Percentiles rank a stretch among this genome's conserved stretches.
These are phyloP conservation scores for Sanderia malayensis DNA, from an alignment of 30 jellyfish, hydroid and myxozoan species.

Conservation along the genomic window DNA sequence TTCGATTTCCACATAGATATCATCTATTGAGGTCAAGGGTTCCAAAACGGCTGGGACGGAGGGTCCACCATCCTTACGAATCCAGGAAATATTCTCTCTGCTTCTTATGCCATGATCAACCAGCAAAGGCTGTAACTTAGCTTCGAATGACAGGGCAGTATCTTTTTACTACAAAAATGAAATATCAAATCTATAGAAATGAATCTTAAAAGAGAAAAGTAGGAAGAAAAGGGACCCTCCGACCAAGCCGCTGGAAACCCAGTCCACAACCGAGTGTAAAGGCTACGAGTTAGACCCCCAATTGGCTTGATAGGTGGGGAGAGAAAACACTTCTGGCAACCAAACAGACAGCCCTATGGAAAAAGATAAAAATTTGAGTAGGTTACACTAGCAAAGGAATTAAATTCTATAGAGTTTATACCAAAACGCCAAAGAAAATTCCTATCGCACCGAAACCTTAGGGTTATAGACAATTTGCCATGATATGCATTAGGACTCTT, in stretches of 20 bases:
- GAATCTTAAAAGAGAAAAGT: neutral
- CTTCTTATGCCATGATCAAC: neutral
- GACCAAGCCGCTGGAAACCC: neutral
- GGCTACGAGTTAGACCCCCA: neutral
- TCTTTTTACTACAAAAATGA: neutral
- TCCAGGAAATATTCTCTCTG: neutral
- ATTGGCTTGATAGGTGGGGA: neutral
- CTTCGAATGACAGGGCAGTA: neutral
- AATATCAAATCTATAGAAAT: neutral
- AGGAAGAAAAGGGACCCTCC: no score
- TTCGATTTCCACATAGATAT: neutral
- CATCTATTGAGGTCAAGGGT: neutral
- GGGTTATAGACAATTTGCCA: no score
- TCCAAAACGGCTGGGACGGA: neutral
- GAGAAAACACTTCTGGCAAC: neutral
- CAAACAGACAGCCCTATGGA: no score
- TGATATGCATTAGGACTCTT: no score
- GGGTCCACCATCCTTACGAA: neutral
- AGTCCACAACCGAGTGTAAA: neutral
- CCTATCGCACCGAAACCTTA: no score
- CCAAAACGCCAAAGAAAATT: no score
- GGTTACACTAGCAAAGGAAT: no score
- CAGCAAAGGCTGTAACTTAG: neutral
- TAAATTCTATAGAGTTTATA: no score
- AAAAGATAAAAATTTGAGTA: no score